phyloP scores from a whole-genome alignment of 2,797 vertebrate genomes.

The Molossus molossus region DNA sequence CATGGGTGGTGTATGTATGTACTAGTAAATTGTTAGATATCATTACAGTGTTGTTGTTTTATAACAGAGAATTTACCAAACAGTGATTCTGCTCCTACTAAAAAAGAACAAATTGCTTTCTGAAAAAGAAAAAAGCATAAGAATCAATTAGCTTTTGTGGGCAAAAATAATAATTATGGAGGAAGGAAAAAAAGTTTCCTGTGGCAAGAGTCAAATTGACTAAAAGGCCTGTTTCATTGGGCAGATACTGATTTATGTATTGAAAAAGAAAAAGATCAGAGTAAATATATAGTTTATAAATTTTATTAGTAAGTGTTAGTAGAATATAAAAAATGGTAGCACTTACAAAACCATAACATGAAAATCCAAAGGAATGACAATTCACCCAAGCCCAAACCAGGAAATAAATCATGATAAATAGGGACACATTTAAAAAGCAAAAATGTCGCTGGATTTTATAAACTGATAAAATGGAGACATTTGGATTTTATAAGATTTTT shows the following conservation, averaged over 20 bases:
- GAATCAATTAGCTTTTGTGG: background rate
- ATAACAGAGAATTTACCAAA: background rate
- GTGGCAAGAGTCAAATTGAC: background rate
- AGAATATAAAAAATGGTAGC: background rate
- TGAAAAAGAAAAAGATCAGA: background rate
- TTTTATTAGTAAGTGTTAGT: background rate
- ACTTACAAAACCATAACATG: background rate
- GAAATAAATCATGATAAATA: background rate
- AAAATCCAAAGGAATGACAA: background rate
- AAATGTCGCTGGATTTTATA: background rate
- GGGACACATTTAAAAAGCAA: background rate
- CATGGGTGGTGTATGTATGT: background rate
- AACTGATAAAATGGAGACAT: background rate
- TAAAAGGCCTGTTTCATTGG: background rate
- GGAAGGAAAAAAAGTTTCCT: background rate
- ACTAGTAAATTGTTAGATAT: background rate
- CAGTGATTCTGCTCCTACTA: no score
- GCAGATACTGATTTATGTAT: background rate
- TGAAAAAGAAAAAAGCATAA: background rate
- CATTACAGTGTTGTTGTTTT: background rate
- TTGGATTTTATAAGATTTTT: background rate
- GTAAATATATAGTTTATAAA: background rate
- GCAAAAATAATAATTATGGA: background rate
- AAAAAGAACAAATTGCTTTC: background rate
- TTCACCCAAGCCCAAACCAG: background rate